phyloP scores from a whole-genome alignment of 2,113 vertebrate species.

The Salvelinus namaycush region DNA sequence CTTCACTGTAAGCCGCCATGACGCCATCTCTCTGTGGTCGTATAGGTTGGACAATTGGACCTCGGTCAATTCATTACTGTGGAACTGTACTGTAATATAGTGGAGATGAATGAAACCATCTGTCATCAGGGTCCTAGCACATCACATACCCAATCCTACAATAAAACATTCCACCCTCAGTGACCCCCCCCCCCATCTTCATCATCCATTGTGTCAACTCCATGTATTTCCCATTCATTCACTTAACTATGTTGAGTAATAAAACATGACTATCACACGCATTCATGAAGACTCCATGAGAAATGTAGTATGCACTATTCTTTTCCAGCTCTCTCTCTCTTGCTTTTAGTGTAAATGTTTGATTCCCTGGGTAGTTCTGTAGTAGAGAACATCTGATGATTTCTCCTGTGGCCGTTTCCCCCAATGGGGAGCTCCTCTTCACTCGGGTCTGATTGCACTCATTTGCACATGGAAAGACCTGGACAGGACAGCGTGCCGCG shows the following conservation, averaged over 20 bases:
- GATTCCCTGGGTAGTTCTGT: constrained; percentile 2
- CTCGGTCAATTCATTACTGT: too few species aligned
- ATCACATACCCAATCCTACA: not conserved
- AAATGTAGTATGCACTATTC: not conserved
- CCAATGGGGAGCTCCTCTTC: not conserved
- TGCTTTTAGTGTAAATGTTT: constrained; percentile 1
- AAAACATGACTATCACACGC: not conserved
- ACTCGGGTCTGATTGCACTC: not conserved
- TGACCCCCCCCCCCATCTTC: too few species aligned
- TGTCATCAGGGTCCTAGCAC: too few species aligned
- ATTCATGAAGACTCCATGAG: not conserved
- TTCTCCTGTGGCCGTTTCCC: not conserved
- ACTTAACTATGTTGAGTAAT: not conserved
- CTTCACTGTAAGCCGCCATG: too few species aligned
- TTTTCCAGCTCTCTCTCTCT: not conserved
- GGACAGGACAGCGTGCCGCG: not conserved
- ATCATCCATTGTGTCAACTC: not conserved
- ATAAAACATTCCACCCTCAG: not conserved
- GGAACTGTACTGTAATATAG: too few species aligned
- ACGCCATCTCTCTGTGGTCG: not conserved
- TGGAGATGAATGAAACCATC: too few species aligned
- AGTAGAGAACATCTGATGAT: not conserved
- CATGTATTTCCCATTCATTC: not conserved
- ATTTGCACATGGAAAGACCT: not conserved
- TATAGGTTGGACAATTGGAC: not conserved